phyloP scores from a whole-genome alignment of 2,888 invertebrate genomes.

The Aporophyla nigra region DNA sequence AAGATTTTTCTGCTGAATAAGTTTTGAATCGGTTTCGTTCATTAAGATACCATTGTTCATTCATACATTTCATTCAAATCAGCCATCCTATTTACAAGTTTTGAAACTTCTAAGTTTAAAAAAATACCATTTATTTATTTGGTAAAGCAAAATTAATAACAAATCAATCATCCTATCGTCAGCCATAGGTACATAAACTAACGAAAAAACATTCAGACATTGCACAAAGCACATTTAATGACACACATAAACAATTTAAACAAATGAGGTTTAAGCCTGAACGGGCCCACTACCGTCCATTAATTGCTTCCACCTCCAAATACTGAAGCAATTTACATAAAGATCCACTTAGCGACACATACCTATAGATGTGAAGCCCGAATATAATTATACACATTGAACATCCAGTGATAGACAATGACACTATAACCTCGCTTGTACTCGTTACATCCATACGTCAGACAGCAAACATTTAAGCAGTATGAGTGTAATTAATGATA shows the following conservation, averaged over 20 bases:
- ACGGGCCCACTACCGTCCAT: constrained; percentile 54
- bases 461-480: constrained; percentile 61
- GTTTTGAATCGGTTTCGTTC: constrained; percentile 19
- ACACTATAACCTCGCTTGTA: constrained; percentile 39
- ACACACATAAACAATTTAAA: constrained; percentile 60
- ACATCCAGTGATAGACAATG: constrained; percentile 63
- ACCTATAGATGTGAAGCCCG: constrained; percentile 27
- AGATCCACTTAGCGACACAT: constrained; percentile 45
- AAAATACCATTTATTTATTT: neutral
- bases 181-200: neutral
- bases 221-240: constrained; percentile 62
- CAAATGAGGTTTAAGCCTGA: constrained; percentile 48
- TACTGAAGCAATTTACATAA: constrained; percentile 48
- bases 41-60: constrained; percentile 5
- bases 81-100: neutral
- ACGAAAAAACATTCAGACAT: constrained; percentile 38
- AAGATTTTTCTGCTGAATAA: constrained; percentile 12
- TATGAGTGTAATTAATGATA: constrained; percentile 59
- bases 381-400: constrained; percentile 51
- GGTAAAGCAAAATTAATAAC: neutral
- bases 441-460: constrained; percentile 43
- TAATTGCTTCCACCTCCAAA: constrained; percentile 45
- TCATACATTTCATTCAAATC: constrained; percentile 15
- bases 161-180: constrained; percentile 9
- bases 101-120: neutral